These are phyloP conservation scores for Heliconius sara DNA, from an alignment of 2,888 invertebrate genomes.

Conservation along the genomic window DNA sequence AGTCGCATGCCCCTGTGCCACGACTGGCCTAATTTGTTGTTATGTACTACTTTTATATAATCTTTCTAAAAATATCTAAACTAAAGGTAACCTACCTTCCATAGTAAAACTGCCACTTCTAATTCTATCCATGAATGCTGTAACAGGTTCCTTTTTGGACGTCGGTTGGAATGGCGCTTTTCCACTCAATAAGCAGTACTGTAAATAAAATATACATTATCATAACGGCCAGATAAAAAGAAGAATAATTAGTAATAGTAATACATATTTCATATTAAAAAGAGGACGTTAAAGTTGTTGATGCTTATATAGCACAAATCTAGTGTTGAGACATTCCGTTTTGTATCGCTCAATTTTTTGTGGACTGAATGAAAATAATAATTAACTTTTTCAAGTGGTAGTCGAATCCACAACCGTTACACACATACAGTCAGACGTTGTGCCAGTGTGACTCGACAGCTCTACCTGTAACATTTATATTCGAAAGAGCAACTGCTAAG, in stretches of 20 bases:
- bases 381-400: neutral
- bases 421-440: too few relatives aligned
- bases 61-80: neutral
- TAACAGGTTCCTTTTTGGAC: slow-evolving; percentile 88
- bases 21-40: neutral
- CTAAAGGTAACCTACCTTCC: slow-evolving; percentile 72
- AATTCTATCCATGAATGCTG: slow-evolving; percentile 91
- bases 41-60: too few relatives aligned
- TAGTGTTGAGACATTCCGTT: too few relatives aligned
- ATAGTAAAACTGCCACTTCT: slow-evolving; percentile 91
- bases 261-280: too few relatives aligned
- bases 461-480: too few relatives aligned
- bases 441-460: too few relatives aligned
- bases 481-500: too few relatives aligned
- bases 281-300: too few relatives aligned
- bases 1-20: neutral
- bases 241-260: too few relatives aligned
- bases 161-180: slow-evolving; percentile 92
- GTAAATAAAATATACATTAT: slow-evolving; percentile 43
- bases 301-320: too few relatives aligned
- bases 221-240: too few relatives aligned
- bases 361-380: neutral
- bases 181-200: slow-evolving; percentile 93
- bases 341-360: too few relatives aligned
- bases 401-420: neutral